Percentiles rank a stretch among this genome's conserved stretches.
Evolutionary conservation across 2,888 invertebrate genomes (phyloP).

Genomic region (Hartigia nigra): DNA sequence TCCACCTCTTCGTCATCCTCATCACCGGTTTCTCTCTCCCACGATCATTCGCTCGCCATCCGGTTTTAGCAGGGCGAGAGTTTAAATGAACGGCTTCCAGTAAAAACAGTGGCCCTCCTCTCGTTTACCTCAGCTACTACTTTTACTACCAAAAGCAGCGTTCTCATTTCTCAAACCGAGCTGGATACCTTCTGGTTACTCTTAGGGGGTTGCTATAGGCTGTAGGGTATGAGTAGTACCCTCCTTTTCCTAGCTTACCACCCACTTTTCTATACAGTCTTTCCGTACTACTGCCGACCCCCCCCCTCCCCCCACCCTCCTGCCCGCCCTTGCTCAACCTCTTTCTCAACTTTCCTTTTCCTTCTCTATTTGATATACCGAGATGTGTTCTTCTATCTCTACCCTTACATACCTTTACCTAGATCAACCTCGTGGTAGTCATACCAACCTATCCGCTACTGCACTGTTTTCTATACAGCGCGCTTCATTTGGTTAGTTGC

Average conservation of each 20-base stretch:
- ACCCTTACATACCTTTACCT: neutral
- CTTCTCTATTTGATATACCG: neutral
- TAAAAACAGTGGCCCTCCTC: constrained; percentile 56
- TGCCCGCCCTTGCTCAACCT: constrained; percentile 48
- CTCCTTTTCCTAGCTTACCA: constrained; percentile 26
- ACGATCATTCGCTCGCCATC: neutral
- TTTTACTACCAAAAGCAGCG: neutral
- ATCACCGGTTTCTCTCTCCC: constrained; percentile 1
- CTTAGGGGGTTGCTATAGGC: neutral
- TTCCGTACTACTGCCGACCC: constrained; percentile 8
- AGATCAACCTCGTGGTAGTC: neutral
- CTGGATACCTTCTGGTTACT: neutral
- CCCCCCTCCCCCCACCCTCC: constrained; percentile 17
- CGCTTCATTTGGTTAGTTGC: neutral
- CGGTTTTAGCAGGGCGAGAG: neutral
- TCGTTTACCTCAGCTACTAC: constrained; percentile 10
- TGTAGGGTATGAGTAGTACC: neutral
- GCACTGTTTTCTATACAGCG: neutral
- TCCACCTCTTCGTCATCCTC: neutral
- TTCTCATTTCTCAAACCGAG: neutral
- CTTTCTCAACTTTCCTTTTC: constrained; percentile 28
- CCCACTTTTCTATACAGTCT: constrained; percentile 15
- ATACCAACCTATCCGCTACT: neutral
- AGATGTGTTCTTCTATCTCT: neutral
- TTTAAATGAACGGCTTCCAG: constrained; percentile 14